Base-by-base conservation (phyloP, 2,113 vertebrate genomes). In the Regulus satrapa region DNA sequence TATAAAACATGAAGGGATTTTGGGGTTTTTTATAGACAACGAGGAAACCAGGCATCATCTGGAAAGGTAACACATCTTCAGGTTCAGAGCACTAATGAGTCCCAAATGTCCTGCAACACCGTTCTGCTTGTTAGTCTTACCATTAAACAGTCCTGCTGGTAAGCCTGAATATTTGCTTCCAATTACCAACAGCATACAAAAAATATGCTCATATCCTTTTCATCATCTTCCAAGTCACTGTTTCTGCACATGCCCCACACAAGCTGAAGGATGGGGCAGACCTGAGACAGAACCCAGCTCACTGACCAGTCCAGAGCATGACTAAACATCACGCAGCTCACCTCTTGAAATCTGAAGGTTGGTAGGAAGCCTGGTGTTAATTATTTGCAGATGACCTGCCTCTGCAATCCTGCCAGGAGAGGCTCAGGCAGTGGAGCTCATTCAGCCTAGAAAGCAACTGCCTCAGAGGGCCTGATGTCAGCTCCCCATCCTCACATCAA, bases 291-390 rank as follows among this genome's bases (percentile, higher is more conserved):
- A 62, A 38, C 4, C 24, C 13, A 26, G 24, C 46, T 75, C 31
- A 3, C 1, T 14, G 12, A 23, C 36, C 36, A 40, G 11, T 48
- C 15, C 0, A 1, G 25, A 38, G 12, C 0, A 0, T 3, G 4
- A 20, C 49, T 21, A 68, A 67, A 16, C 28, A 9, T 5, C 14
- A 4, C 3, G 3, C 9, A 26, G 38, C 31, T 56, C 58, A 64
- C 14, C 18, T 9, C 58, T 34, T 24, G 25, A 48, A 74, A 58
- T 61, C 23, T 16, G 21, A 45, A 32, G 8, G 8, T 36, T 48
- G 51, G 24, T 17, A 41, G 49, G 26, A 83, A 89, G 56, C 16
- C 14, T 40, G 34, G 14, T 10, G 9, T 43, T 34, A 43, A 68
- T 34, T 4, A 23, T 34, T 69, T 67, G 55, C 21, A 40, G 45